A percentile compares a stretch with the other conserved stretches of the same genome.
Evolutionary conservation across 2,797 vertebrate genomes (phyloP).

Genomic region (Percopsis omiscomaycus): DNA sequence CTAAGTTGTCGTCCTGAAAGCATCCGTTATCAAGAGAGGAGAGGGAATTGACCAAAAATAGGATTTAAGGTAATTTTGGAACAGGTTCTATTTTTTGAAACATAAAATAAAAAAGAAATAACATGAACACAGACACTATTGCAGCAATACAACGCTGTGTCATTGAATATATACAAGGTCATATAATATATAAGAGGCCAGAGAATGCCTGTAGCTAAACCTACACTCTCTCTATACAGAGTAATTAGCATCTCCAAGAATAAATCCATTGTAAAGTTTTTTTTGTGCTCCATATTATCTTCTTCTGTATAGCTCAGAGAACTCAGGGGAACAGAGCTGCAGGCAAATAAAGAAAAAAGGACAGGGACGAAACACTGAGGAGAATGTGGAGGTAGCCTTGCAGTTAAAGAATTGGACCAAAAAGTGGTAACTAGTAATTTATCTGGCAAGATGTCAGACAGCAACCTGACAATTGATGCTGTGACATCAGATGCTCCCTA

Average conservation of each 20-base stretch:
- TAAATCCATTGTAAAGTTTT: constrained; percentile 54
- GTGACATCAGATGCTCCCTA: too few species aligned
- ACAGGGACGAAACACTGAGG: too few species aligned
- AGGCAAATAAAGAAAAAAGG: constrained; percentile 44
- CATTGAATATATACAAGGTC: not conserved
- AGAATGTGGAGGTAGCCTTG: too few species aligned
- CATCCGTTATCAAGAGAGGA: constrained; percentile 23
- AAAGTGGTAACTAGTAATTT: too few species aligned
- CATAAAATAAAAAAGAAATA: too few species aligned
- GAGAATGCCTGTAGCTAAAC: constrained; percentile 25
- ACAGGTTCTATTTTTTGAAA: not conserved
- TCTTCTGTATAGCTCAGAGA: constrained; percentile 48
- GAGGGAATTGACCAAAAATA: constrained; percentile 5
- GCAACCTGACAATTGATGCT: too few species aligned
- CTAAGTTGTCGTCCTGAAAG: constrained; percentile 25
- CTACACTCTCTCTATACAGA: constrained; percentile 21
- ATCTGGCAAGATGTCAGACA: too few species aligned
- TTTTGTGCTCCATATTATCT: constrained; percentile 58
- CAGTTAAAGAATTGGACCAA: too few species aligned
- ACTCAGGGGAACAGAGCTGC: constrained; percentile 58
- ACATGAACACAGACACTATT: too few species aligned
- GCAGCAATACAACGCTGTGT: not conserved
- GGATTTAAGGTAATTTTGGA: not conserved
- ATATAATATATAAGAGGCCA: constrained; percentile 27
- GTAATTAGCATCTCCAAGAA: constrained; percentile 64